These are phyloP conservation scores for Aradophagus sp. DNA, from an alignment of 1,140 invertebrate species.

Conservation along the genomic window DNA sequence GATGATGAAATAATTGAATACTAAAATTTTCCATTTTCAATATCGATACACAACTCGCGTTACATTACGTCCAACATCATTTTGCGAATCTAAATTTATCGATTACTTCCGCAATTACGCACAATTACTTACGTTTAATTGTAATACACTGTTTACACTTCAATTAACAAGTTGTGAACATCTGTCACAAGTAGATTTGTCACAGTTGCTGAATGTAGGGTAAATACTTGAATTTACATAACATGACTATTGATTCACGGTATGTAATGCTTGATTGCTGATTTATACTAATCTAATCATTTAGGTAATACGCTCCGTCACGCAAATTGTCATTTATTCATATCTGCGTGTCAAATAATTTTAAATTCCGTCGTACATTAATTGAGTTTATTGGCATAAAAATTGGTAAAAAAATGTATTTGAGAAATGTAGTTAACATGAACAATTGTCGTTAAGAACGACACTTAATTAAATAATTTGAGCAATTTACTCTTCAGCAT, in stretches of 20 bases:
- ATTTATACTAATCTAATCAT: slow-evolving; percentile 45
- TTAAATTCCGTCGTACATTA: slow-evolving; percentile 1
- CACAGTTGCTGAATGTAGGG: slow-evolving; percentile 30
- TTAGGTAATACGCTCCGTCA: slow-evolving; percentile 17
- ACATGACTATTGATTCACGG: slow-evolving; percentile 34
- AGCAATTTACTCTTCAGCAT: too few relatives aligned
- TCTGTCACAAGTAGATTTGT: slow-evolving; percentile 48
- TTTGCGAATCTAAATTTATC: slow-evolving; percentile 11
- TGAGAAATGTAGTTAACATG: too few relatives aligned
- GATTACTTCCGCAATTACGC: background rate
- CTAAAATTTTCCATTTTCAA: too few relatives aligned
- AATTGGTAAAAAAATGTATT: too few relatives aligned
- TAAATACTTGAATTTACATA: slow-evolving; percentile 53
- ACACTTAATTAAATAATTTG: too few relatives aligned
- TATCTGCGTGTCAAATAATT: slow-evolving; percentile 3
- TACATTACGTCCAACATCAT: too few relatives aligned
- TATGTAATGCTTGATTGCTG: slow-evolving; percentile 38
- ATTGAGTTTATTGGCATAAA: background rate
- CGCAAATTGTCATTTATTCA: slow-evolving; percentile 31
- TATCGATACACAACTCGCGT: too few relatives aligned
- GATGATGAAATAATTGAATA: too few relatives aligned
- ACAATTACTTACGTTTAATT: slow-evolving; percentile 32
- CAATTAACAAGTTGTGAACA: slow-evolving; percentile 36
- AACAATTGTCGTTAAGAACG: too few relatives aligned
- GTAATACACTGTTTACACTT: slow-evolving; percentile 32